Evolutionary conservation across 2,113 vertebrate species (phyloP).

Genomic region (Pomatostomus ruficeps): DNA sequence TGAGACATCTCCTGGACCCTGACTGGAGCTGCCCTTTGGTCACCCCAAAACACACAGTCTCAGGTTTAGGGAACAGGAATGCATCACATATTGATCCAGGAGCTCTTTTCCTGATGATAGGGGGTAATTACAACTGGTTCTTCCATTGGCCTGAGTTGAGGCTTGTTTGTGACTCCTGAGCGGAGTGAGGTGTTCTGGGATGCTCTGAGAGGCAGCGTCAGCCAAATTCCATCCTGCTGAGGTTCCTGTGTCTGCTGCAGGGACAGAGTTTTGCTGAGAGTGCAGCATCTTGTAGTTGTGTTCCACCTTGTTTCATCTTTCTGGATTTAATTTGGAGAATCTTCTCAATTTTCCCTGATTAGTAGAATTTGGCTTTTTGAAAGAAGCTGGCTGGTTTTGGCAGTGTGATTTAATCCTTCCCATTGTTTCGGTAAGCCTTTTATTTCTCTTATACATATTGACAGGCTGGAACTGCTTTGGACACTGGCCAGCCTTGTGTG

Average conservation of each 20-base stretch:
- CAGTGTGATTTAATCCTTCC: neutral
- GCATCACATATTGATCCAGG: rapidly evolving
- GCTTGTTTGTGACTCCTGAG: neutral
- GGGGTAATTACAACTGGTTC: neutral
- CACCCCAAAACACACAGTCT: neutral
- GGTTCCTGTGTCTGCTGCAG: neutral
- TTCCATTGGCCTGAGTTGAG: neutral
- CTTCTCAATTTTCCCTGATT: neutral
- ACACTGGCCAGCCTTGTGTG: neutral
- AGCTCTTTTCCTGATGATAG: neutral
- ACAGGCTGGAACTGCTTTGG: neutral
- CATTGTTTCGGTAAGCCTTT: neutral
- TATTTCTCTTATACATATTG: neutral
- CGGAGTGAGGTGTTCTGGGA: neutral
- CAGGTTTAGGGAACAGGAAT: rapidly evolving
- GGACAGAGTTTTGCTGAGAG: neutral
- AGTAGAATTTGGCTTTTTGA: neutral
- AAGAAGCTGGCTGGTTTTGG: neutral
- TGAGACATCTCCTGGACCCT: neutral
- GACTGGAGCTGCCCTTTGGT: neutral
- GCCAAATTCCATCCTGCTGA: neutral
- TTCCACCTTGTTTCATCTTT: neutral
- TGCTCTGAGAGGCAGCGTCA: neutral
- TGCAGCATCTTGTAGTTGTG: neutral
- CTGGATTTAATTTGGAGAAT: neutral